A percentile compares a stretch with the other conserved stretches of the same genome.
These are phyloP conservation scores for Fulmarus glacialis DNA, from an alignment of 2,113 vertebrate species.

Conservation along the genomic window DNA sequence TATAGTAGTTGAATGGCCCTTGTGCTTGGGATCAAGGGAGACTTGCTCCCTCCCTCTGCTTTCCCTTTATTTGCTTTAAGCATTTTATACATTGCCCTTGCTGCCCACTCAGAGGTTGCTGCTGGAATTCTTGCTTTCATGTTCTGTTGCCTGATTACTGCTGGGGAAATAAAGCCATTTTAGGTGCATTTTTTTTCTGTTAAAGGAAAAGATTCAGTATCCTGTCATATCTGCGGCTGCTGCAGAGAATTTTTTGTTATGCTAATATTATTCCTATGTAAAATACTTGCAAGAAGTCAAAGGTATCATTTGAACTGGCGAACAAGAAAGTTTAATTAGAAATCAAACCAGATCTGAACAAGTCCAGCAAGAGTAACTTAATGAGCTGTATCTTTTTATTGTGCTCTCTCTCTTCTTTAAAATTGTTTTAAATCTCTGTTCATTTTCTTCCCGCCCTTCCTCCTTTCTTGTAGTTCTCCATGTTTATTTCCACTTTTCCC, in stretches of 20 bases:
- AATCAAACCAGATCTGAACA: constrained; percentile 8
- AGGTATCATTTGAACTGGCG: not conserved
- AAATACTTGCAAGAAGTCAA: not conserved
- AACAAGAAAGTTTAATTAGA: constrained; percentile 2
- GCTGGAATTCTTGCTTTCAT: constrained; percentile 14
- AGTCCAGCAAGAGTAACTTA: not conserved
- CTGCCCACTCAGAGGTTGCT: not conserved
- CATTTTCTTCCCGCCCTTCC: not conserved
- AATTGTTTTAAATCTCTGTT: not conserved
- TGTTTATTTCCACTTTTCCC: not conserved
- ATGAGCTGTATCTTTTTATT: not conserved
- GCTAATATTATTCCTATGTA: not conserved
- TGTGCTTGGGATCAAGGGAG: not conserved
- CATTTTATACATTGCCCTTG: not conserved
- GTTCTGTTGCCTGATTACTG: not conserved
- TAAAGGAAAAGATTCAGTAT: not conserved
- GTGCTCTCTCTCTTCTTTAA: not conserved
- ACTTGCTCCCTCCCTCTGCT: not conserved
- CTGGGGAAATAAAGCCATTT: not conserved
- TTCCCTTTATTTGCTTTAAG: not conserved
- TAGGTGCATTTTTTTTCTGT: not conserved
- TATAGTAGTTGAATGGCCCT: not conserved
- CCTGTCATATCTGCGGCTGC: not conserved
- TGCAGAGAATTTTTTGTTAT: not conserved
- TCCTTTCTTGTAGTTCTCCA: not conserved